phyloP scores from a whole-genome alignment of 2,888 invertebrate genomes.

The Volucella inanis region DNA sequence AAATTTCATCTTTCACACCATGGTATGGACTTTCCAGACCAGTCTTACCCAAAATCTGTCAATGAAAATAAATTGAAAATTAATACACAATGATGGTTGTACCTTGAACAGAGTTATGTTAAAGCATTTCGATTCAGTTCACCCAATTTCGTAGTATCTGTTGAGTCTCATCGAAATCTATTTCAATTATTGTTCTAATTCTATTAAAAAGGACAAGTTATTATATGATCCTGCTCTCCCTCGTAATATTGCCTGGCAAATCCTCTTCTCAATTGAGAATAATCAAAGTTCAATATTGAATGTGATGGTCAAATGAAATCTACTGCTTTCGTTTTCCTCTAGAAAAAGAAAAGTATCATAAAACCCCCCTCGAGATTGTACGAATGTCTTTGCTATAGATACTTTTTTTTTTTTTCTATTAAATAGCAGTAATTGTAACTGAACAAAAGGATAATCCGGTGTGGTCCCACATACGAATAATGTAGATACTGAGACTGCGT shows the following conservation, averaged over 20 bases:
- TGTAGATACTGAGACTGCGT: slow-evolving; percentile 8
- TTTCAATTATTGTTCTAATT: slow-evolving; percentile 38
- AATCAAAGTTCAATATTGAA: slow-evolving; percentile 61
- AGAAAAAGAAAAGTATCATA: not conserved
- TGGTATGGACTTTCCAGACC: too few species aligned
- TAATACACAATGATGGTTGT: slow-evolving; percentile 50
- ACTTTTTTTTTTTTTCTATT: slow-evolving; percentile 14
- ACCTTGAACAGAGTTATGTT: slow-evolving; percentile 29
- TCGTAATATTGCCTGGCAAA: slow-evolving; percentile 27
- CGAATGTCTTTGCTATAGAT: too few species aligned
- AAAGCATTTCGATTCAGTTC: not conserved
- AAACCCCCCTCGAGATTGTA: not conserved
- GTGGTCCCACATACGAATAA: slow-evolving; percentile 18
- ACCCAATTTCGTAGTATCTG: not conserved
- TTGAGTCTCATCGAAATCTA: slow-evolving; percentile 31
- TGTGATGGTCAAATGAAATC: slow-evolving; percentile 29
- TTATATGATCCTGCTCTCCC: slow-evolving; percentile 26
- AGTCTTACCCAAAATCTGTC: too few species aligned
- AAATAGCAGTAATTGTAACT: slow-evolving; percentile 21
- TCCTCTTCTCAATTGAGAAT: slow-evolving; percentile 45
- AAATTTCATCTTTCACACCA: too few species aligned
- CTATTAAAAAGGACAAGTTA: slow-evolving; percentile 52
- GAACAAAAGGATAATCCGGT: slow-evolving; percentile 40
- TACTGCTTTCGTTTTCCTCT: slow-evolving; percentile 11
- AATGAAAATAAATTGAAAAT: slow-evolving; percentile 42